Conservation (phyloP, 1,140 invertebrate genomes). For the Formica exsecta region DNA sequence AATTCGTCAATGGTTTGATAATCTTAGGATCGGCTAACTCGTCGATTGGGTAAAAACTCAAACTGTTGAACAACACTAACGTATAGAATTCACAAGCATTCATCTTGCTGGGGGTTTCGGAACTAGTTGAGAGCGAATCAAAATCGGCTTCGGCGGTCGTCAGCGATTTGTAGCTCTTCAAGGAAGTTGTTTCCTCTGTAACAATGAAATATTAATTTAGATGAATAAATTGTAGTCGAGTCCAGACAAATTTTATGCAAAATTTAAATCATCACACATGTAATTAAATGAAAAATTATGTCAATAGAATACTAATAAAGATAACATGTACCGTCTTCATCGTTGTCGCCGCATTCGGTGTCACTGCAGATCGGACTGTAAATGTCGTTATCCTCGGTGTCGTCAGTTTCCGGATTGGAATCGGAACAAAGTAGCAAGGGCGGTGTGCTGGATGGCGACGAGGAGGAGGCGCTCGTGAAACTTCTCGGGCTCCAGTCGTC, state of each 20-base stretch:
- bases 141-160: slow-evolving; percentile 67
- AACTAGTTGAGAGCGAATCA: slow-evolving; percentile 47
- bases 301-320: neutral
- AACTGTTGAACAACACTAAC: slow-evolving; percentile 76
- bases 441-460: slow-evolving; percentile 82
- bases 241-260: neutral
- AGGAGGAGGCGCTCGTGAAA: slow-evolving; percentile 78
- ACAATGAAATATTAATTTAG: neutral
- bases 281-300: neutral
- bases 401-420: slow-evolving; percentile 66
- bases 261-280: neutral
- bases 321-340: slow-evolving; percentile 72
- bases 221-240: neutral
- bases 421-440: slow-evolving; percentile 72
- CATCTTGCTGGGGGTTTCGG: slow-evolving; percentile 51
- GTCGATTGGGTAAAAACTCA: slow-evolving; percentile 80
- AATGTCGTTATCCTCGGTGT: slow-evolving; percentile 79
- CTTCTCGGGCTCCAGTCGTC: slow-evolving; percentile 82
- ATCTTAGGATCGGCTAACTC: slow-evolving; percentile 79
- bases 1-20: slow-evolving; percentile 80
- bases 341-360: slow-evolving; percentile 78
- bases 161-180: slow-evolving; percentile 77
- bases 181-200: slow-evolving; percentile 77
- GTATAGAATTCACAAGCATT: slow-evolving; percentile 70
- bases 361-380: slow-evolving; percentile 85